These are phyloP conservation scores for Cygnus buccinator DNA, from an alignment of 2,113 vertebrate species.

Conservation along the genomic window DNA sequence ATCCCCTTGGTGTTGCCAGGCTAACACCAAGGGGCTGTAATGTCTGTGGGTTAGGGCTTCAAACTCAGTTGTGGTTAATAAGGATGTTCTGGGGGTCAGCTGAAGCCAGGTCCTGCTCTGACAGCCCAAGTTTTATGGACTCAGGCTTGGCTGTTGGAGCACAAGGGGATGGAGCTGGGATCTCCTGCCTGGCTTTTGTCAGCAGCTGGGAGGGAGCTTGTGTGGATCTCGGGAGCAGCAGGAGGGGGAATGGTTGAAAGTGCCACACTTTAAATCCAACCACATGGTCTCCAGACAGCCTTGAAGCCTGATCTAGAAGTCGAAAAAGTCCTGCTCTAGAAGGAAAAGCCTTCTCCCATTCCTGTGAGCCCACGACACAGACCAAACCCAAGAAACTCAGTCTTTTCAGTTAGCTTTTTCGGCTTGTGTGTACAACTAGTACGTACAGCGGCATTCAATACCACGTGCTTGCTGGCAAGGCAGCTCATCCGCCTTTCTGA, in stretches of 20 bases:
- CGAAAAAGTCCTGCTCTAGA: not conserved
- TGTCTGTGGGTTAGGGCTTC: not conserved
- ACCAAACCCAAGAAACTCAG: not conserved
- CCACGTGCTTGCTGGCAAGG: rapidly evolving
- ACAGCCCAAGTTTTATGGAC: not conserved
- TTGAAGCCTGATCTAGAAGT: not conserved
- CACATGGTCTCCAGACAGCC: not conserved
- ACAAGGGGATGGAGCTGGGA: not conserved
- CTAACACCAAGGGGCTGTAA: not conserved
- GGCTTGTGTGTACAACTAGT: not conserved
- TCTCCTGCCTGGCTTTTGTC: not conserved
- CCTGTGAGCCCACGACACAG: not conserved
- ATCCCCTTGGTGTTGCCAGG: not conserved
- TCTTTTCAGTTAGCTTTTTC: not conserved
- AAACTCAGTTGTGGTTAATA: not conserved
- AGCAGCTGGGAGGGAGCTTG: not conserved
- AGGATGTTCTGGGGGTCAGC: not conserved
- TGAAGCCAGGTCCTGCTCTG: not conserved
- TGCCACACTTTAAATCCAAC: not conserved
- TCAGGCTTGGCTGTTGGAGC: not conserved
- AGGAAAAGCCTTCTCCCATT: not conserved
- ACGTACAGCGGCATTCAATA: not conserved
- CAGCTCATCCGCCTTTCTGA: not conserved
- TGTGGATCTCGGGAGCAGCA: not conserved
- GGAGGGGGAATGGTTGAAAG: not conserved